These are phyloP conservation scores for Tenthredo livida DNA, from an alignment of 2,888 invertebrate genomes.

Conservation along the genomic window DNA sequence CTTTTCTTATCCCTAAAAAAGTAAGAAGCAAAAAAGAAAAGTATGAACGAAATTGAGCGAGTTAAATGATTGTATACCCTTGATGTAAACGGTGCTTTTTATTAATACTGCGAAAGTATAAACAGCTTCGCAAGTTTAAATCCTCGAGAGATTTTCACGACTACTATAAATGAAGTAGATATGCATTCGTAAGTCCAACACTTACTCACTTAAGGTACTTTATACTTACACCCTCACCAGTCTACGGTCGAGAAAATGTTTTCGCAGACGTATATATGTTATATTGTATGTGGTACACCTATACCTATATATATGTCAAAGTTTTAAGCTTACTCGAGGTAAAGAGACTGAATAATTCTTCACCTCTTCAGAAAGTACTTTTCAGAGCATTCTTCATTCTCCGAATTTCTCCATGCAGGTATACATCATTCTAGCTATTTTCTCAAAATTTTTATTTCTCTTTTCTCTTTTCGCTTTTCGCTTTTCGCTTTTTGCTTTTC, in stretches of 20 bases:
- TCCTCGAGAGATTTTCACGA: conserved; percentile 3
- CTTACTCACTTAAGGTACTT: background rate
- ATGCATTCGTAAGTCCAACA: background rate
- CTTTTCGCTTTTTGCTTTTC: background rate
- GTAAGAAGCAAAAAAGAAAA: background rate
- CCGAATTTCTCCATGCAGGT: background rate
- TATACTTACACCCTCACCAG: background rate
- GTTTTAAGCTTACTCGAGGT: background rate
- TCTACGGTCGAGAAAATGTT: background rate
- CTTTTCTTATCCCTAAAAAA: background rate
- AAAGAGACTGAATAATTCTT: background rate
- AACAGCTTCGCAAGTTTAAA: background rate
- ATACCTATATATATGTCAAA: background rate
- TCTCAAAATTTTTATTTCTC: background rate
- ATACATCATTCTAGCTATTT: background rate
- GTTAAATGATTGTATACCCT: background rate
- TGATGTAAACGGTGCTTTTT: background rate
- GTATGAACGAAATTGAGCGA: background rate
- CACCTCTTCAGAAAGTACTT: background rate
- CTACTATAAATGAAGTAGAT: background rate
- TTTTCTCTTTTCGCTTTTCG: background rate
- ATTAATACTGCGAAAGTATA: background rate
- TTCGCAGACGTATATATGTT: background rate
- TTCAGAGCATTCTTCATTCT: background rate
- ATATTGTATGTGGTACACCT: background rate